A percentile compares a stretch with the other conserved stretches of the same genome.
These are phyloP conservation scores for Eilema sororculum DNA, from an alignment of 2,888 invertebrate genomes.

Conservation along the genomic window DNA sequence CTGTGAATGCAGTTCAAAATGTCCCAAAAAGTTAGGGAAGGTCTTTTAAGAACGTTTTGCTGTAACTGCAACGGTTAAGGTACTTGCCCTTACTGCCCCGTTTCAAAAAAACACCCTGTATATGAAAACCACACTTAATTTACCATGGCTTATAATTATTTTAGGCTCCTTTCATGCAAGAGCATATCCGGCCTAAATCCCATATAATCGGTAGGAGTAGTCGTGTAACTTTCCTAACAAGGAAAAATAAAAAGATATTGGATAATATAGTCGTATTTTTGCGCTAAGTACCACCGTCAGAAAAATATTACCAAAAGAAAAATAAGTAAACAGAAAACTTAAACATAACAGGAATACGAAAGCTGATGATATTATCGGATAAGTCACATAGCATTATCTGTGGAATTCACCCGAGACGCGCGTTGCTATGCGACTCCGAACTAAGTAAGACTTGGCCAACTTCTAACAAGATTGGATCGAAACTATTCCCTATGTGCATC, in stretches of 20 bases:
- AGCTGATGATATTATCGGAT: constrained; percentile 40
- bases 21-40: too few species aligned
- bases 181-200: background rate
- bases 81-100: too few species aligned
- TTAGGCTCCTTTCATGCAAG: background rate
- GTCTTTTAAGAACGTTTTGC: too few species aligned
- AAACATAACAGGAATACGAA: constrained; percentile 22
- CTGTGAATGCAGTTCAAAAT: too few species aligned
- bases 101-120: too few species aligned
- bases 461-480: constrained; percentile 65
- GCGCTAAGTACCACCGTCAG: background rate
- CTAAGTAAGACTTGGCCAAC: constrained; percentile 59
- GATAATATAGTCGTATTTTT: background rate
- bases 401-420: constrained; percentile 51
- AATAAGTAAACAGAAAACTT: constrained; percentile 5
- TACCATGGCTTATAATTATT: background rate
- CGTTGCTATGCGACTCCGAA: constrained; percentile 47
- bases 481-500: constrained; percentile 47
- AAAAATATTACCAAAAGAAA: background rate
- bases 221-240: background rate
- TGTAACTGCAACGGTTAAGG: too few species aligned
- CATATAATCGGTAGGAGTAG: background rate
- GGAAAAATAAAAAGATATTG: background rate
- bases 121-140: too few species aligned
- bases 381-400: constrained; percentile 54